Evolutionary conservation across 2,888 invertebrate genomes (phyloP), one percentile per base, ranked within the genome.

Genomic region (Ashinkailepas kermadecensis): DNA sequence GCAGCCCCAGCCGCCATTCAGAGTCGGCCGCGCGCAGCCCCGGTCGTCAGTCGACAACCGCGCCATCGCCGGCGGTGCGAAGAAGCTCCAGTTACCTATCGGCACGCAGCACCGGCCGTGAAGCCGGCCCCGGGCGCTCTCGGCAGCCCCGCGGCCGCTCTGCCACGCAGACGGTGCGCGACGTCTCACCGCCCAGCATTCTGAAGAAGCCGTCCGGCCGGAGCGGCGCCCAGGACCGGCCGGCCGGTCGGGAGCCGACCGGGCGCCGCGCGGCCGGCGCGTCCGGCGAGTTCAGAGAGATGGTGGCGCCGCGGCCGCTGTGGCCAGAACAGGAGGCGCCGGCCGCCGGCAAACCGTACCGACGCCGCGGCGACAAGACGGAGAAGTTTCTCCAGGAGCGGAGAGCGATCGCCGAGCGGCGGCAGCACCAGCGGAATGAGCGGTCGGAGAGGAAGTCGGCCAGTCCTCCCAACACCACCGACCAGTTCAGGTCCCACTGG

Each of bases 401-500:
- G 18, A 21, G 18, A 21, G 21, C 13, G 18, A 56, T 74, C 54
- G 54, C 74, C 21, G 56, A 56, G 56, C 54, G 9, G 54, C 54
- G 74, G 56, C 54, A 74, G 21, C 74, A 74, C 21, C 56, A 56
- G 21, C 74, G 8, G 56, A 74, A 18, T 15, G 11, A 74, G 74
- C 18, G 11, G 15, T 10, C 15, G 56, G 74, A 74, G 74, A 18
- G 56, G 21, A 74, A 74, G 56, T 21, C 54, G 21, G 10, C 18
- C 74, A 15, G 74, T 15, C 12, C 18, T 4, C 11, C 23, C 15
- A 15, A 74, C 9, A 18, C 39, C 56, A 56, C 12, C 4, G 74
- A 21, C 10, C 74, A 74, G 74, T 56, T 23, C 74, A 18, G 74
- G 56, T 56, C 54, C 13, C 74, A 74, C 74, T 74, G 74, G 74